These are phyloP conservation scores for Pterocles burchelli DNA, from an alignment of 2,113 vertebrate genomes.

Conservation along the genomic window DNA sequence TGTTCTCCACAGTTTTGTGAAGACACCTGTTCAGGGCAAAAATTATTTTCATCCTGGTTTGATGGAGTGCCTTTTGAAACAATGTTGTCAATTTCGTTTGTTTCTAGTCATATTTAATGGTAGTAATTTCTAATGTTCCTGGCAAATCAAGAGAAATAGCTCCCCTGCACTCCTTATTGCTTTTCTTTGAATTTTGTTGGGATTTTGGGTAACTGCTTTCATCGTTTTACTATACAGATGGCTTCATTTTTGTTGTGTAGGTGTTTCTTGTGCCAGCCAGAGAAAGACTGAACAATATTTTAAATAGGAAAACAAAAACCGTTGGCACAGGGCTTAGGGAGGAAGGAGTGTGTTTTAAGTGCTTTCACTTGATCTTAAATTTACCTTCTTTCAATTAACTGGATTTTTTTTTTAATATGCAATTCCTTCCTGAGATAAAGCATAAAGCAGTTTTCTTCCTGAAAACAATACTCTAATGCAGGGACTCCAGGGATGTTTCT, in stretches of 20 bases:
- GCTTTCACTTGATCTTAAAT: neutral
- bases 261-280: constrained; percentile 29
- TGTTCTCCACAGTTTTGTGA: neutral
- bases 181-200: neutral
- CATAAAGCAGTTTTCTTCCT: neutral
- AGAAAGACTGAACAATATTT: neutral
- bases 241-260: neutral
- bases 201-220: neutral
- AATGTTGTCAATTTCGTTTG: neutral
- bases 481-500: neutral
- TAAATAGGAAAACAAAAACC: neutral
- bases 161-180: neutral
- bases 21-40: accelerated
- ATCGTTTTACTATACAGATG: neutral
- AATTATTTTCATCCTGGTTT: neutral
- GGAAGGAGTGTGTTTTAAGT: neutral
- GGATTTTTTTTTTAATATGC: neutral
- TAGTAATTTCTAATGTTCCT: neutral
- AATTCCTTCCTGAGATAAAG: neutral
- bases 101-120: neutral
- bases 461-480: neutral
- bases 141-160: neutral
- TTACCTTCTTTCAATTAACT: neutral
- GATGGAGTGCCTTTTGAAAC: neutral
- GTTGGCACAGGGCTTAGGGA: neutral